Base-by-base conservation (phyloP, 2,888 invertebrate species). In the Papilio demoleus region DNA sequence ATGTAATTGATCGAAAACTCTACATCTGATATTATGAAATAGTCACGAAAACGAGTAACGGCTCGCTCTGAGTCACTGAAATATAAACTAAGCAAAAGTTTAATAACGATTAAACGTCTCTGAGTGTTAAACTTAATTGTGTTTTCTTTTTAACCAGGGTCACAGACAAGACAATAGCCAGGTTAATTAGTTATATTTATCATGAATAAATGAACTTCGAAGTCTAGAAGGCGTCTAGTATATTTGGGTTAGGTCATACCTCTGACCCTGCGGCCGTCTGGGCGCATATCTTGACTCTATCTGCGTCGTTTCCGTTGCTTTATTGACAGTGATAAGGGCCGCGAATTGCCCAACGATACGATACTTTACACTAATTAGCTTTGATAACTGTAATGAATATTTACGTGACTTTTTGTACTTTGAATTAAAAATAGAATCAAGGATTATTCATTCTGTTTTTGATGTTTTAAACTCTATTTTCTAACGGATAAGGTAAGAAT, bases 301-400 rank as follows among this genome's bases (percentile, higher is more conserved):
- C 65, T 65, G 42, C 3, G 34, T 34, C 22, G 22, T 59, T 65
- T 65, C 58, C 65, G 59, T 59, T 59, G 11, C 42, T 65, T 65
- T 45, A 65, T 47, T 45, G 58, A 36, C 17, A 3, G n/a, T 11
- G 58, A 65, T 65, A 65, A 65, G 56, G 45, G 42, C 38, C 40
- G 31, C 34, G 9, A 58, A 42, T 65, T 65, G 22, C 65, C 58
- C 42, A 65, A 65, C 27, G 24, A 5, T 11, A 50, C 6, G 24
- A 6, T 53, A 24, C 27, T 27, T 27, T 50, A 53, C 27, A n/a
- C 24, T 53, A 53, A 24, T 53, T 53, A 27, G 53, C 27, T 2
- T 0, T 27, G 53, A 53, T 53, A 24, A 27, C 14, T 50, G 1
- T n/a, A 53, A 53, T 53, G 24, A 14, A 14, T 24, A 12, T 24